Conservation (phyloP, 2,113 vertebrate species). For the Gallinago undulata region DNA sequence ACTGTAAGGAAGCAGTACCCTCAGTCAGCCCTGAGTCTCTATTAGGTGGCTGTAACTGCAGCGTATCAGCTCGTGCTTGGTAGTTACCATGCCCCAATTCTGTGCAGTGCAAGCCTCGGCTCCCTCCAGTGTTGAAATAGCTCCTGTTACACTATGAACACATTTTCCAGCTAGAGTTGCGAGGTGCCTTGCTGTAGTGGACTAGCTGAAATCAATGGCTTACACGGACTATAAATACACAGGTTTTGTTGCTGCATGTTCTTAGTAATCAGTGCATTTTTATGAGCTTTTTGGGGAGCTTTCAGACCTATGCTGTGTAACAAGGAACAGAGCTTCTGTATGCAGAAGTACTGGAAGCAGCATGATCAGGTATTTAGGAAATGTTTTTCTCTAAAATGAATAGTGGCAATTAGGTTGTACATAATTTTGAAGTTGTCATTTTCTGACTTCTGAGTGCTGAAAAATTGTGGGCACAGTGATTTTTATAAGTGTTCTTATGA, state of each 20-base stretch:
- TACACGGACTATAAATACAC: not conserved
- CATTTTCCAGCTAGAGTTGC: not conserved
- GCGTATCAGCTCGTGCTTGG: accelerated
- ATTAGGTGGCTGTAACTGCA: not conserved
- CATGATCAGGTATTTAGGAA: not conserved
- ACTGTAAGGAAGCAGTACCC: accelerated
- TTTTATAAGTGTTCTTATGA: not conserved
- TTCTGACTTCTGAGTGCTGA: not conserved
- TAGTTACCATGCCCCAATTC: not conserved
- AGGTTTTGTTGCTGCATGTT: not conserved
- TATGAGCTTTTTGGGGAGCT: not conserved
- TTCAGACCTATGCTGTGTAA: not conserved
- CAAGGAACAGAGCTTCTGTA: not conserved
- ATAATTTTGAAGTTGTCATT: not conserved
- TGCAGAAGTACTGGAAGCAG: not conserved
- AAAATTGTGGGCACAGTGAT: not conserved
- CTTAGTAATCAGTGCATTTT: not conserved
- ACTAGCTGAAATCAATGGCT: not conserved
- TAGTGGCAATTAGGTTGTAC: not conserved
- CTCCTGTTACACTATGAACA: not conserved
- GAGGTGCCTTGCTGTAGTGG: accelerated
- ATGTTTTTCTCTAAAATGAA: not conserved
- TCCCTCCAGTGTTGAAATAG: not conserved
- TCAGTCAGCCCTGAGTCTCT: not conserved
- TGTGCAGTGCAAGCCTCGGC: not conserved